phyloP scores from a whole-genome alignment of 2,888 invertebrate genomes.

The Hanleya hanleyi region DNA sequence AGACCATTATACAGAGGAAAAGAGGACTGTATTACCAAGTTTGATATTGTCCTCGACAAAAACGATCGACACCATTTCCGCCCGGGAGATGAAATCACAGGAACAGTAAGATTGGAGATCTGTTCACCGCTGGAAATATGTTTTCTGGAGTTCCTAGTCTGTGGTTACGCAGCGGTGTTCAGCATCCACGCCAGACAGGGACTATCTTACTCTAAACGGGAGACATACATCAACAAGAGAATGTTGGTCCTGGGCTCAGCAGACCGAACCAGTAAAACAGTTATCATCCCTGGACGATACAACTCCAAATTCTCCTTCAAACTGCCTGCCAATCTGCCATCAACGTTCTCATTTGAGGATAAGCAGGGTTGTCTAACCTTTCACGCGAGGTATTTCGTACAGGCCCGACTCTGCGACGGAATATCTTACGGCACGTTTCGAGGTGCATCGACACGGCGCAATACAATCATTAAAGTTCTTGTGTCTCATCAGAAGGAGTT shows the following conservation, averaged over 20 bases:
- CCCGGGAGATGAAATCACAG: constrained; percentile 62
- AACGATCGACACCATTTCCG: constrained; percentile 46
- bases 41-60: constrained; percentile 60
- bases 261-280: constrained; percentile 49
- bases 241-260: constrained; percentile 59
- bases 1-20: neutral
- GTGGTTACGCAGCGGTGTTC: constrained; percentile 56
- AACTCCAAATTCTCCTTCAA: constrained; percentile 60
- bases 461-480: constrained; percentile 53
- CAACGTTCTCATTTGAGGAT: constrained; percentile 52
- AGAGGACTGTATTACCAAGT: constrained; percentile 45
- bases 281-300: constrained; percentile 64
- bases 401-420: constrained; percentile 64
- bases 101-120: constrained; percentile 60
- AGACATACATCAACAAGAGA: constrained; percentile 60
- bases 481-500: constrained; percentile 51
- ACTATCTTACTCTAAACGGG: constrained; percentile 42
- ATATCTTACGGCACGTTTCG: constrained; percentile 26
- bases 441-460: constrained; percentile 35
- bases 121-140: constrained; percentile 53
- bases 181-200: constrained; percentile 43
- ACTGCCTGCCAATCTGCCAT: constrained; percentile 58
- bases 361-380: constrained; percentile 50
- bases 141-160: constrained; percentile 61
- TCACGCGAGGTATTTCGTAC: constrained; percentile 56